Evolutionary conservation across 2,113 vertebrate species (phyloP).

Genomic region (Daubentonia madagascariensis): DNA sequence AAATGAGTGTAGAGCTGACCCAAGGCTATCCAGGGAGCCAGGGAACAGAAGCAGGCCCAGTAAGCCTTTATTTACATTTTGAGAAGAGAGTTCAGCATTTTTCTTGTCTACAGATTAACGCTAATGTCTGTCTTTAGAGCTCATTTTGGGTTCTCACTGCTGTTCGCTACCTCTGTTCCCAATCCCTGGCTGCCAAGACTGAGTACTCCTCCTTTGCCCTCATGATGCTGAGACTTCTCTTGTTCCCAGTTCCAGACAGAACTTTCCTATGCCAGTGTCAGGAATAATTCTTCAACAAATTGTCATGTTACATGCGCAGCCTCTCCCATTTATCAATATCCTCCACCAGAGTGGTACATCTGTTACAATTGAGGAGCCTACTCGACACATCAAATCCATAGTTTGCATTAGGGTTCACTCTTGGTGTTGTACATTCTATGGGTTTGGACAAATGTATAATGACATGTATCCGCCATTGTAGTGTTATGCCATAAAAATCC

Average conservation of each 20-base stretch:
- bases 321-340: no score
- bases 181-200: neutral
- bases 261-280: neutral
- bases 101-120: neutral
- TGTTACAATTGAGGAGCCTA: neutral
- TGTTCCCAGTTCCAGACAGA: neutral
- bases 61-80: constrained; percentile 25
- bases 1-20: constrained; percentile 56
- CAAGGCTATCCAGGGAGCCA: constrained; percentile 51
- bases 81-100: neutral
- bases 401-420: neutral
- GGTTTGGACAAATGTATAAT: neutral
- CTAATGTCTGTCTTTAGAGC: neutral
- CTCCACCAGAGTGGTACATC: neutral
- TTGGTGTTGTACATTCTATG: neutral
- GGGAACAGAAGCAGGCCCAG: constrained; percentile 51
- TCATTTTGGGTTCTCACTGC: neutral
- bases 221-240: neutral
- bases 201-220: rapidly evolving
- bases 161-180: neutral
- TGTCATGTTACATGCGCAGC: neutral
- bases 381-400: rapidly evolving
- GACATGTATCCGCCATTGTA: neutral
- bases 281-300: neutral
- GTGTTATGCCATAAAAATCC: neutral